A percentile compares a stretch with the other conserved stretches of the same genome.
phyloP scores from a whole-genome alignment of 2,888 invertebrate species.

The Epiperipatus broadwayi region DNA sequence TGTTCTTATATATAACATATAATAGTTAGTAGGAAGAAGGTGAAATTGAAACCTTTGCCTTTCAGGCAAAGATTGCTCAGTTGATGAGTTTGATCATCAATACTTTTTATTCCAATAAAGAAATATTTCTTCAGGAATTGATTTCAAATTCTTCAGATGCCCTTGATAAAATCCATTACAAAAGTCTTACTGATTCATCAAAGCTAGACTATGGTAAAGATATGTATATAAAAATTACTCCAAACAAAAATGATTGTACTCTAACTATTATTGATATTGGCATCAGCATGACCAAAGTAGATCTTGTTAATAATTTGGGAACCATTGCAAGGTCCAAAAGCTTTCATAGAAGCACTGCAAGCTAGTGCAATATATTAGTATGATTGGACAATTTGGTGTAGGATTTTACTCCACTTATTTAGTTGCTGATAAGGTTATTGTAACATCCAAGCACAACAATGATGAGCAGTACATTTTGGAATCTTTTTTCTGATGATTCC shows the following conservation, averaged over 20 bases:
- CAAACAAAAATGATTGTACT: constrained; percentile 63
- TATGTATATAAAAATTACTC: constrained; percentile 65
- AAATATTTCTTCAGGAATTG: constrained; percentile 90
- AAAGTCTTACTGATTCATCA: constrained; percentile 67
- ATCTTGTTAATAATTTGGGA: constrained; percentile 84
- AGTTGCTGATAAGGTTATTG: constrained; percentile 86
- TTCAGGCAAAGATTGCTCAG: constrained; percentile 96
- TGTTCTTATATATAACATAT: too few species aligned
- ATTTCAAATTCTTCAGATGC: constrained; percentile 99
- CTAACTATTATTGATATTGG: constrained; percentile 90
- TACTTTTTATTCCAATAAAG: constrained; percentile 94
- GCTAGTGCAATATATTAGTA: constrained; percentile 45
- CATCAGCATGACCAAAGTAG: constrained; percentile 86
- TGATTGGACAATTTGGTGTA: constrained; percentile 99
- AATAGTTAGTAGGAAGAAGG: too few species aligned
- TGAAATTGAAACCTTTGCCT: constrained; percentile 41
- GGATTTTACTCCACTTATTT: constrained; percentile 97
- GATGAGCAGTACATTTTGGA: constrained; percentile 95
- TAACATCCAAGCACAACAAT: constrained; percentile 82
- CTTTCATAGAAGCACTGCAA: constrained; percentile 30
- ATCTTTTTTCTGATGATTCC: too few species aligned
- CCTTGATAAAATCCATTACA: constrained; percentile 83
- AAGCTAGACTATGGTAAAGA: constrained; percentile 61
- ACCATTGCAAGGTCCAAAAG: constrained; percentile 89
- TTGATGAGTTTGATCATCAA: constrained; percentile 99